These are phyloP conservation scores for Natrix natrix DNA, from an alignment of 2,797 vertebrate genomes.

Conservation along the genomic window DNA sequence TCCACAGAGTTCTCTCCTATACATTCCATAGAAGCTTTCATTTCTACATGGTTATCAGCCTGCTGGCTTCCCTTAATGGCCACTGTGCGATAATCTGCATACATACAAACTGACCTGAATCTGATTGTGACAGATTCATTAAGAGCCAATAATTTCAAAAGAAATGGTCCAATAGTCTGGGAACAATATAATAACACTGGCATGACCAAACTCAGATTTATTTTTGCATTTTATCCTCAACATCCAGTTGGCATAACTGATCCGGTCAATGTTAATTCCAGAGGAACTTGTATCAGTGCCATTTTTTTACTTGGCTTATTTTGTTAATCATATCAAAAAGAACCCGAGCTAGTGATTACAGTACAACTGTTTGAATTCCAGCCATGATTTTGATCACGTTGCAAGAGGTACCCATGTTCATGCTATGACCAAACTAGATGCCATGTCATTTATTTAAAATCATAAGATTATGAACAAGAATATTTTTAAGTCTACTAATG, in stretches of 20 bases:
- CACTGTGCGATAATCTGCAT: conserved; percentile 6
- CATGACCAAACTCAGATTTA: background rate
- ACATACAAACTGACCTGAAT: conserved; percentile 33
- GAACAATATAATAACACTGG: fast-evolving
- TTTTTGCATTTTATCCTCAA: background rate
- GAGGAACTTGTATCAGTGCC: fast-evolving
- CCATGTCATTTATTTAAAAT: background rate
- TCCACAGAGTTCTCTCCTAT: conserved; percentile 50
- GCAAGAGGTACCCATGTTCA: background rate
- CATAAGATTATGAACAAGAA: background rate
- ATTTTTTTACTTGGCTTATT: background rate
- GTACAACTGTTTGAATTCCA: background rate
- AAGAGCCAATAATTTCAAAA: fast-evolving
- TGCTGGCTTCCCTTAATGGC: conserved; percentile 60
- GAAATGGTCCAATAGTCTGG: background rate
- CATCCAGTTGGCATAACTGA: background rate
- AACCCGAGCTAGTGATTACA: background rate
- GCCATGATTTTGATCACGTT: background rate
- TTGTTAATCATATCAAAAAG: background rate
- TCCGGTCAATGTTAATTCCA: background rate
- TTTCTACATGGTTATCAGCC: conserved; percentile 47
- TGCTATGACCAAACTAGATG: background rate
- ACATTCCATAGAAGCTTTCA: conserved; percentile 28
- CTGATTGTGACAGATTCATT: conserved; percentile 15
- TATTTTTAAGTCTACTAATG: background rate